Evolutionary conservation across 1,140 invertebrate genomes (phyloP).

Genomic region (Thrips palmi): DNA sequence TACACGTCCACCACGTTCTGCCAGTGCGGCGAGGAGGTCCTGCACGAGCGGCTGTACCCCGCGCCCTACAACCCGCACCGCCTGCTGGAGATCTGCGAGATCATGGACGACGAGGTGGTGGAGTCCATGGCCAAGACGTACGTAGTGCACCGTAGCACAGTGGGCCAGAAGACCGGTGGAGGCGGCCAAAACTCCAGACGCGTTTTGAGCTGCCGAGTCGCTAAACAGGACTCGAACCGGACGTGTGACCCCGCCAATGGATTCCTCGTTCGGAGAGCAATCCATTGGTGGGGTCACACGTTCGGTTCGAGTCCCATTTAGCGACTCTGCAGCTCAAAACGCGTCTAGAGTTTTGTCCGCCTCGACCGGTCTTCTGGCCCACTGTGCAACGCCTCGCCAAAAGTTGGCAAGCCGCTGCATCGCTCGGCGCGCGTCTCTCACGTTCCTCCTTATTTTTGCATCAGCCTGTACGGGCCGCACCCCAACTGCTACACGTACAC

Average conservation of each 20-base stretch:
- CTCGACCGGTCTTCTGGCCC: too few relatives aligned
- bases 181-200: too few relatives aligned
- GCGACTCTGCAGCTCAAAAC: background rate
- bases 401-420: too few relatives aligned
- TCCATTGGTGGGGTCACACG: background rate
- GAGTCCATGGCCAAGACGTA: constrained; percentile 45
- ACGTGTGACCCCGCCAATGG: too few relatives aligned
- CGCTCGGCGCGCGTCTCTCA: too few relatives aligned
- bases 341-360: constrained; percentile 26
- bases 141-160: too few relatives aligned
- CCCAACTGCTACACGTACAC: constrained; percentile 35
- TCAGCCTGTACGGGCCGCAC: constrained; percentile 24
- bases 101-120: constrained; percentile 48
- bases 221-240: too few relatives aligned
- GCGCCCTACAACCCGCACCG: constrained; percentile 46
- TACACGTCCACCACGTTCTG: constrained; percentile 59
- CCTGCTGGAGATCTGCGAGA: constrained; percentile 44
- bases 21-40: constrained; percentile 45
- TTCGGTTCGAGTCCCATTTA: background rate
- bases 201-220: too few relatives aligned
- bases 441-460: too few relatives aligned
- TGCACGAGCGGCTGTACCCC: constrained; percentile 46
- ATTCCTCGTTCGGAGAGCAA: too few relatives aligned
- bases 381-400: too few relatives aligned
- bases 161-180: too few relatives aligned